A percentile compares a stretch with the other conserved stretches of the same genome.
These are phyloP conservation scores for Sebastes schlegelii DNA, from an alignment of 2,113 vertebrate species.

Conservation along the genomic window DNA sequence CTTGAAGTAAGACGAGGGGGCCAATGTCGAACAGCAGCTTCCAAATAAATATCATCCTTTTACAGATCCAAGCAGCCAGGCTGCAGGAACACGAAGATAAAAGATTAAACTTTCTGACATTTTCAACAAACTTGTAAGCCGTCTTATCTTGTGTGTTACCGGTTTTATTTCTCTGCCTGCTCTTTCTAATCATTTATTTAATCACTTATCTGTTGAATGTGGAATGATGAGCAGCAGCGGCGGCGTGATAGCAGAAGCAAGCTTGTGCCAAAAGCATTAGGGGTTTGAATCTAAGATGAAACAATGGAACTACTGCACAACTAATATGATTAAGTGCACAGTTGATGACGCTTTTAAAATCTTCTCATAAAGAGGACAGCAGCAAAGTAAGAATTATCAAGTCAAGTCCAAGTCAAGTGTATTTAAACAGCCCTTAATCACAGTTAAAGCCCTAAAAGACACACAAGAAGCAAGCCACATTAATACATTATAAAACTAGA, in stretches of 20 bases:
- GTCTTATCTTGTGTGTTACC: background rate
- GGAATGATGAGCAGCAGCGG: background rate
- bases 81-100: background rate
- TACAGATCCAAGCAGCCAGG: background rate
- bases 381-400: background rate
- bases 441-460: background rate
- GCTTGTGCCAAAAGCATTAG: background rate
- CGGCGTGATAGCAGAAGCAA: background rate
- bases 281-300: background rate
- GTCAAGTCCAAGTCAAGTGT: background rate
- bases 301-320: background rate
- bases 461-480: no score
- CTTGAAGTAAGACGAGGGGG: background rate
- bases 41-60: background rate
- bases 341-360: background rate
- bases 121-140: background rate
- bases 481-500: no score
- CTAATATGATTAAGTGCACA: background rate
- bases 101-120: conserved; percentile 27
- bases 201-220: background rate
- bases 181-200: conserved; percentile 10
- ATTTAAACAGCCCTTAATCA: background rate
- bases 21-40: background rate
- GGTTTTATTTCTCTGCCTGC: background rate
- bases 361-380: background rate